Evolutionary conservation across 2,888 invertebrate genomes (phyloP), one percentile per base, ranked within the genome.

Genomic region (Apodemia duryi): DNA sequence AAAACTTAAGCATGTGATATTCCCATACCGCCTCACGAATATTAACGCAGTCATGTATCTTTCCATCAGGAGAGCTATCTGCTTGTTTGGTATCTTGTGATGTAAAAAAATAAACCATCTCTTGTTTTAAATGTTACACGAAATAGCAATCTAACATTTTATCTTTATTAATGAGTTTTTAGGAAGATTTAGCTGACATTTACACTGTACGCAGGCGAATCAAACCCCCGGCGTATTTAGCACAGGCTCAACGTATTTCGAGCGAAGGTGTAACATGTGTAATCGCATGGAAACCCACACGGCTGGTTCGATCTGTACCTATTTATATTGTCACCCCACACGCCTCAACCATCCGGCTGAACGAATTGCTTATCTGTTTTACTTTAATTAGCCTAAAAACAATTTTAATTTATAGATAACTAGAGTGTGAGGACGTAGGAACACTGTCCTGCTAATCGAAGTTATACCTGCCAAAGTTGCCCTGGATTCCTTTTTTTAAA

Each of bases 261-360:
- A 63, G 65, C 66, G 63, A 65, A 69, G 71, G 72, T 70, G 69
- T 64, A 41, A 35, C 63, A 65, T 51, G 63, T 61, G 63, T 70
- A 70, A 70, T 70, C 67, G 68, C 21, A 63, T 69, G 75, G 73
- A 76, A 75, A 73, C 70, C 69, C 70, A 72, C 68, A 70, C 82
- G 82, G 83, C 77, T 82, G 86, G 81, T 77, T 84, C 83, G 82
- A 79, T 82, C 84, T 79, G 78, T 77, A 68, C 68, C 73, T 74
- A 76, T 76, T 73, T 74, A 71, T 75, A 69, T 62, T 32, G 61
- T 64, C 62, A 52, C 67, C 69, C 63, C 63, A 46, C 61, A 51
- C 41, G 51, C 64, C 62, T 35, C 65, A 62, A 38, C 67, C 51
- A 66, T 73, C 64, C 71, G 67, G 51, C 35, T 61, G 71, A 75